phyloP scores from a whole-genome alignment of 1,140 invertebrate species.

The Venustaconcha ellipsiformis region DNA sequence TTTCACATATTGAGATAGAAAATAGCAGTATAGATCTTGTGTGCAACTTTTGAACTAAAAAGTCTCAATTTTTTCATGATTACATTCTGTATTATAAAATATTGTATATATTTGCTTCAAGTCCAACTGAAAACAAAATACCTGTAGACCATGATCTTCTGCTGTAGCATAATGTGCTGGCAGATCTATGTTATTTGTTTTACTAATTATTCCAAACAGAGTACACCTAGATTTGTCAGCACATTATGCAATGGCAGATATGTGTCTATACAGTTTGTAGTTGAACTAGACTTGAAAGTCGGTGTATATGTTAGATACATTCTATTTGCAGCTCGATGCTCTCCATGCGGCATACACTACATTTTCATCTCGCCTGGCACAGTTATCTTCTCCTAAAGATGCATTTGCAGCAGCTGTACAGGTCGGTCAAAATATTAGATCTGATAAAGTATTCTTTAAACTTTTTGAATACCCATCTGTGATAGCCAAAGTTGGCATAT shows the following conservation, averaged over 20 bases:
- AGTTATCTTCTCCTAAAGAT: constrained; percentile 26
- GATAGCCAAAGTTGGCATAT: no score
- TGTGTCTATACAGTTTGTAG: neutral
- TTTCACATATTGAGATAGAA: no score
- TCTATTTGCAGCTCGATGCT: constrained; percentile 72
- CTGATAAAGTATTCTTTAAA: neutral
- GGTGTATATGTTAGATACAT: constrained; percentile 3
- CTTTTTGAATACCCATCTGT: no score
- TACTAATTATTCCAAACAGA: no score
- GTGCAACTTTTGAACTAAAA: no score
- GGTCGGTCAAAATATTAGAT: constrained; percentile 22
- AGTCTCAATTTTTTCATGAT: no score
- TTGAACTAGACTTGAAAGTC: neutral
- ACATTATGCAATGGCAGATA: no score
- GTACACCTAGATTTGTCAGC: no score
- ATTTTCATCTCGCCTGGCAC: constrained; percentile 16
- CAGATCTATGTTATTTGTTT: no score
- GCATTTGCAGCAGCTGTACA: constrained; percentile 41
- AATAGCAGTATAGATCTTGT: no score
- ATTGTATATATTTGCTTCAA: neutral
- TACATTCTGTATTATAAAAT: no score
- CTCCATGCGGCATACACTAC: constrained; percentile 62
- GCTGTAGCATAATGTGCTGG: neutral
- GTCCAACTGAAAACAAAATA: neutral
- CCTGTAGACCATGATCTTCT: neutral